Evolutionary conservation across 2,113 vertebrate genomes (phyloP).

Genomic region (Dermatemys mawii): DNA sequence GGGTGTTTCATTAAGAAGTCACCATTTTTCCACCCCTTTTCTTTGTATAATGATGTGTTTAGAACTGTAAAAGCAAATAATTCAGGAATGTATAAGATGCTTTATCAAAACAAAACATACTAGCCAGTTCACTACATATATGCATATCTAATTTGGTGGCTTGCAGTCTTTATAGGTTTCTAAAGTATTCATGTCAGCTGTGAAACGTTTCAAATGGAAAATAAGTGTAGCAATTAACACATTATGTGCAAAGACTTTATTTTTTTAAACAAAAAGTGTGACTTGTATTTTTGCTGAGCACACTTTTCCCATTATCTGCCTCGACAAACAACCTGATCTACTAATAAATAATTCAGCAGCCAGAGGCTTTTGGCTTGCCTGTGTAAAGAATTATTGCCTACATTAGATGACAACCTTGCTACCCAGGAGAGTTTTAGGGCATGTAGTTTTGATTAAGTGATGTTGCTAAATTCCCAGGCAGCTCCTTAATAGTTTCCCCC

Average conservation of each 20-base stretch:
- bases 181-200: background rate
- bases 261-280: background rate
- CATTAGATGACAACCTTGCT: slow-evolving; percentile 31
- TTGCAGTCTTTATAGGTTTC: background rate
- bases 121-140: background rate
- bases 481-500: background rate
- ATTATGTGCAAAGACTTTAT: background rate
- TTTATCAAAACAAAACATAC: background rate
- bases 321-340: slow-evolving; percentile 43
- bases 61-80: background rate
- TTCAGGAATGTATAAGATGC: background rate
- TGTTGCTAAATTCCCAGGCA: background rate
- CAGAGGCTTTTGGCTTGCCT: background rate
- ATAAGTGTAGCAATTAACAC: background rate
- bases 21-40: background rate
- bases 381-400: slow-evolving; percentile 41
- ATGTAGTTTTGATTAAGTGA: slow-evolving; percentile 1
- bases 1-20: background rate
- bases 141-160: background rate
- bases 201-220: slow-evolving; percentile 18
- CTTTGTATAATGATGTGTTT: background rate
- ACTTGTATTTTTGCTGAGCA: slow-evolving; percentile 36
- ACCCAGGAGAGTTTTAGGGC: background rate
- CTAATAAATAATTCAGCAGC: slow-evolving; percentile 64
- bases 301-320: slow-evolving; percentile 28